Conservation (phyloP, 1,140 invertebrate genomes). For the Goniozus legneri region DNA sequence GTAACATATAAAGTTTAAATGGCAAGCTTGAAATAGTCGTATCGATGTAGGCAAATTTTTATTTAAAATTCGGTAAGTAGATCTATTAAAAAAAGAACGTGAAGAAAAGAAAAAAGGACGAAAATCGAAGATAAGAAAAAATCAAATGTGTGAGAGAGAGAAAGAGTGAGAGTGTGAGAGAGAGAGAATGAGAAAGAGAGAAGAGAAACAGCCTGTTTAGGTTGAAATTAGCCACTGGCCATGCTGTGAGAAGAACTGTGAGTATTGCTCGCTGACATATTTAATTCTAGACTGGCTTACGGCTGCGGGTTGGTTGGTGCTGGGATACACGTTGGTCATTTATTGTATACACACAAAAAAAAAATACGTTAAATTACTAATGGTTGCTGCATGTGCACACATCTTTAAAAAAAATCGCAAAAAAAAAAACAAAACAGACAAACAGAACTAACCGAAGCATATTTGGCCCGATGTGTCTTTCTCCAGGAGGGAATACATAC, state of each 20-base stretch:
- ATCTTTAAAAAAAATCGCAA: no score
- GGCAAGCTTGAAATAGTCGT: no score
- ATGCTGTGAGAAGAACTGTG: constrained; percentile 34
- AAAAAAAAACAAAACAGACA: constrained; percentile 26
- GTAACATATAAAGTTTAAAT: no score
- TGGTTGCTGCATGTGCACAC: constrained; percentile 52
- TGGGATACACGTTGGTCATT: constrained; percentile 45
- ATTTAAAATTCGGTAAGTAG: not conserved
- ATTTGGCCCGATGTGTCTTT: constrained; percentile 47
- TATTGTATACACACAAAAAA: no score
- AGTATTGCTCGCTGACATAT: constrained; percentile 40
- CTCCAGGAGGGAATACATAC: constrained; percentile 53
- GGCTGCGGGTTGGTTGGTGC: constrained; percentile 49
- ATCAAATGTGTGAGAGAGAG: not conserved
- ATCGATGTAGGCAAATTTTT: no score
- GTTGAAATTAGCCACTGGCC: constrained; percentile 45
- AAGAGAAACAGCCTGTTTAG: not conserved
- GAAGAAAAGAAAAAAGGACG: not conserved
- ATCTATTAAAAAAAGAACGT: not conserved
- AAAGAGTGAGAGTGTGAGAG: constrained; percentile 1
- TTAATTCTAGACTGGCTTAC: constrained; percentile 45
- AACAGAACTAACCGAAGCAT: constrained; percentile 45
- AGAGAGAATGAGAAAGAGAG: not conserved
- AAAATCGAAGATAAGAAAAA: not conserved
- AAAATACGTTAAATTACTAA: constrained; percentile 38